Percentiles rank a stretch among this genome's conserved stretches.
Conservation (phyloP, 2,113 vertebrate species). For the Vidua chalybeata region DNA sequence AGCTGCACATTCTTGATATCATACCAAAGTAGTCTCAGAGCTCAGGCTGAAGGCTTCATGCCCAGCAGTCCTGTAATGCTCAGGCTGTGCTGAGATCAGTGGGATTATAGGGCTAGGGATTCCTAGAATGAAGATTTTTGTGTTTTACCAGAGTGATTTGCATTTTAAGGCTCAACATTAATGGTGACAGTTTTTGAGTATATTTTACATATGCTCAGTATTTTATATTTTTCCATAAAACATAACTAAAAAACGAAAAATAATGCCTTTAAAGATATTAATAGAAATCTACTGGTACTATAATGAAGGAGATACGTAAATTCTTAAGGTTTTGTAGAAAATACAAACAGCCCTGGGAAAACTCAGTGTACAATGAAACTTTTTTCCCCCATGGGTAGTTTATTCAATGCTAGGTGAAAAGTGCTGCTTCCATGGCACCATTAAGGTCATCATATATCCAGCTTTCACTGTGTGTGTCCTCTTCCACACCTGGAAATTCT, state of each 20-base stretch:
- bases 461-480: background rate
- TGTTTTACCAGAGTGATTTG: background rate
- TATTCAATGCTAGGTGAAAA: background rate
- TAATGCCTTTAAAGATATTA: background rate
- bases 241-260: background rate
- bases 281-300: background rate
- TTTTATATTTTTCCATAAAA: background rate
- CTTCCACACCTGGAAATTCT: background rate
- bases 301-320: background rate
- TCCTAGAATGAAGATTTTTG: background rate
- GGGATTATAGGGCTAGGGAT: background rate
- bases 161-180: background rate
- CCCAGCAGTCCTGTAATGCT: background rate
- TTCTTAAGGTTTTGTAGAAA: background rate
- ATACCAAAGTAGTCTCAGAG: background rate
- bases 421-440: background rate
- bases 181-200: fast-evolving
- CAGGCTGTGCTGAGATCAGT: background rate
- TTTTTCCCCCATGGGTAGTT: background rate
- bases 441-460: background rate
- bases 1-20: background rate
- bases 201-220: background rate
- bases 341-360: background rate
- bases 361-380: background rate
- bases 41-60: background rate